Evolutionary conservation across 2,888 invertebrate species (phyloP), one percentile per base, ranked within the genome.

Genomic region (Morinoia aosen): DNA sequence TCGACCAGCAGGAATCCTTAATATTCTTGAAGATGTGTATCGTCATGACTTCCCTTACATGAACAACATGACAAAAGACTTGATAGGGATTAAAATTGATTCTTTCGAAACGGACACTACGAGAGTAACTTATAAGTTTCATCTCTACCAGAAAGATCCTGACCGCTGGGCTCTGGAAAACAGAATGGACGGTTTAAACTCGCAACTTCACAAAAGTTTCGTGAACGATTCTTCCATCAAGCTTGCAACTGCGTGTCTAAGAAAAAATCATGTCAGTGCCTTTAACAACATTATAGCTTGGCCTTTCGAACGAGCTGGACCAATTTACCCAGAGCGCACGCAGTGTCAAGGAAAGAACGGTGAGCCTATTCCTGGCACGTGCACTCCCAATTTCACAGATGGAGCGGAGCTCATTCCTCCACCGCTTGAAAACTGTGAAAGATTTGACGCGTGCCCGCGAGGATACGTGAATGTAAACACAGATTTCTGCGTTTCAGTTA

Each of bases 401-500:
- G 96, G 96, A 91, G 96, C 95, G 16, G 40, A 91, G 39, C 39
- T 95, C 8, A 33, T 91, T 57, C 57, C 12, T 40, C 95, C 95
- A 93, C 90, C 76, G 19, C 57, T 95, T 19, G 39, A 93, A 0
- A 48, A 40, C 16, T 96, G 96, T 33, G 58, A 58, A 48, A 95
- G 95, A 95, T 61, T 88, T 56, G 96, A 96, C 90, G 58, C 88
- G 16, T 96, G 96, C 58, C 96, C 96, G 1, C 48, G 58, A 39
- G 96, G 95, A 7, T 96, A 95, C 90, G 58, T 56, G 8, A 61
- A 48, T 14, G 48, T 95, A 25, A 40, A 8, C 19, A 90, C 90
- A 12, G 19, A 58, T 14, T 12, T 61, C n/a, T 96, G 96, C 39
- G 88, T 96, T 40, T 39, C 90, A 8, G 48, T 96, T 2, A 61